phyloP scores from a whole-genome alignment of 2,797 vertebrate species.

The Diplodus sargus region DNA sequence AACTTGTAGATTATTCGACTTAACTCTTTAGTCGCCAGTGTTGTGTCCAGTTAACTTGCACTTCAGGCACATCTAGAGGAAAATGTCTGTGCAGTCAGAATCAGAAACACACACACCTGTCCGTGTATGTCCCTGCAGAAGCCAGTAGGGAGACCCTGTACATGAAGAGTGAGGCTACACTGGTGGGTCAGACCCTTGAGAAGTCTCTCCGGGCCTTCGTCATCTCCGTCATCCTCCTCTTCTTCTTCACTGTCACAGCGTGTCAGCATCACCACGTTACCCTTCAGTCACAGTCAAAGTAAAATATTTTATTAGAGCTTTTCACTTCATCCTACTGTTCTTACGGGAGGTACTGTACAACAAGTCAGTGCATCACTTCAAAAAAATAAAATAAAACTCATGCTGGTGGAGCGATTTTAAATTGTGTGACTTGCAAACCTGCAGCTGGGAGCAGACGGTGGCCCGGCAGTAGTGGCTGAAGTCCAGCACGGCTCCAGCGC shows the following conservation, averaged over 20 bases:
- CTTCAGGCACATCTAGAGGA: background rate
- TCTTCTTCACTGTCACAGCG: constrained; percentile 82
- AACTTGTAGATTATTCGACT: too few relatives aligned
- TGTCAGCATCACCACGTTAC: constrained; percentile 88
- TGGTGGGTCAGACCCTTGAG: constrained; percentile 89
- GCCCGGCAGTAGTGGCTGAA: constrained; percentile 94
- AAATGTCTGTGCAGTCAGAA: background rate
- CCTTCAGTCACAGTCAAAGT: constrained; percentile 79
- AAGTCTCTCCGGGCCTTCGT: constrained; percentile 84
- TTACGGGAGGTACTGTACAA: background rate
- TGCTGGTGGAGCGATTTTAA: too few relatives aligned
- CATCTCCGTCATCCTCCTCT: constrained; percentile 82
- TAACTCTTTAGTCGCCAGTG: background rate
- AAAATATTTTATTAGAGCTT: background rate
- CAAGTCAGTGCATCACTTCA: too few relatives aligned
- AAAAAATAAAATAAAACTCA: background rate
- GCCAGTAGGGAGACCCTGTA: constrained; percentile 91
- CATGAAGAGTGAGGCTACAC: constrained; percentile 88
- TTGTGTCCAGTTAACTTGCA: background rate
- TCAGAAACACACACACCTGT: constrained; percentile 83
- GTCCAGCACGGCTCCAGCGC: constrained; percentile 84
- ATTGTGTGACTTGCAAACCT: constrained; percentile 79
- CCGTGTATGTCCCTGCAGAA: constrained; percentile 96
- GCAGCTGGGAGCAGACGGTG: constrained; percentile 83
- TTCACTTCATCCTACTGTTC: background rate